Evolutionary conservation across 2,113 vertebrate species (phyloP).

Genomic region (Pogona vitticeps): DNA sequence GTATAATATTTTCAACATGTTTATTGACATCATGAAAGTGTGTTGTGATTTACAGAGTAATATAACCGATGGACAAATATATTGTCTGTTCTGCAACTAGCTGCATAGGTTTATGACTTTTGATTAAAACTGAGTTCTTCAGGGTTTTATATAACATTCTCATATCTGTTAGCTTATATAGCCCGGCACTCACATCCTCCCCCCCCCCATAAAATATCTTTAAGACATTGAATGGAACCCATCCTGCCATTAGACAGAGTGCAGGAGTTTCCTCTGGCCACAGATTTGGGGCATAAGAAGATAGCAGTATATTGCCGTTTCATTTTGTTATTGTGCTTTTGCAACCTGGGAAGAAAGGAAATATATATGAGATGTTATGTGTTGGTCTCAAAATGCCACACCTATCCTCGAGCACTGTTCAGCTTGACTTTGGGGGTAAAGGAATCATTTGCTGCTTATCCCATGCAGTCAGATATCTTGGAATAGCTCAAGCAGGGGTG

Average conservation of each 20-base stretch:
- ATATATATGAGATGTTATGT: too few relatives aligned
- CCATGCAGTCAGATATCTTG: neutral
- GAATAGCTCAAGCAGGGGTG: neutral
- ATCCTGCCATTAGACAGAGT: neutral
- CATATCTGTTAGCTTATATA: neutral
- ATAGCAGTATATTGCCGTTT: neutral
- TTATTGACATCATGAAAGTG: neutral
- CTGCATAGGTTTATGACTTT: neutral
- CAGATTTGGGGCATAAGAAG: neutral
- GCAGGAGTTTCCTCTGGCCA: neutral
- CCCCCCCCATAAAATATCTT: neutral
- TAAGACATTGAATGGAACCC: neutral
- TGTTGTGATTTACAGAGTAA: neutral
- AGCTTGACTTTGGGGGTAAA: neutral
- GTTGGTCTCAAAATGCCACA: too few relatives aligned
- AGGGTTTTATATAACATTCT: too few relatives aligned
- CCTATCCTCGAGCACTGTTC: neutral
- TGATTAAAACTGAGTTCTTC: neutral
- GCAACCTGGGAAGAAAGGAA: too few relatives aligned
- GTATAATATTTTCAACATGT: too few relatives aligned
- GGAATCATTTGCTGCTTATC: neutral
- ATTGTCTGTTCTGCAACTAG: neutral
- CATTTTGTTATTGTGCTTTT: neutral
- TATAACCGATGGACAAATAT: neutral
- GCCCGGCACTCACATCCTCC: neutral